A percentile compares a stretch with the other conserved stretches of the same genome.
These are phyloP conservation scores for Clarias fuscus DNA, from an alignment of 2,797 vertebrate species.

Conservation along the genomic window DNA sequence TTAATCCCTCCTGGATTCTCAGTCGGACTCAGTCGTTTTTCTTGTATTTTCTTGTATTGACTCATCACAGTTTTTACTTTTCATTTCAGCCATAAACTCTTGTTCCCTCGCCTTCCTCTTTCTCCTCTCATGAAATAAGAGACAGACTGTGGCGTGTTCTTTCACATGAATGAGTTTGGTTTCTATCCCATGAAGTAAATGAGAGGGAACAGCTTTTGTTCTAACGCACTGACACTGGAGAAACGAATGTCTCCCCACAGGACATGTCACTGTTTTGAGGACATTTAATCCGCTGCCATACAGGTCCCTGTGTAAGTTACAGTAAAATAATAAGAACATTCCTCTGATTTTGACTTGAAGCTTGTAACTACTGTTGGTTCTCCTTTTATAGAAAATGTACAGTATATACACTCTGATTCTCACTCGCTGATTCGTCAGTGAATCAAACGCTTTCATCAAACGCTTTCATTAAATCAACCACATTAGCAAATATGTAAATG, in stretches of 20 bases:
- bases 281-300: background rate
- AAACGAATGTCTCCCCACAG: background rate
- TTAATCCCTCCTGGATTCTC: background rate
- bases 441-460: background rate
- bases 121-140: background rate
- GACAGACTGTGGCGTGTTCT: background rate
- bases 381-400: background rate
- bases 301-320: background rate
- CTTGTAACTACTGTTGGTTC: too few relatives aligned
- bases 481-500: background rate
- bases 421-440: background rate
- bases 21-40: background rate
- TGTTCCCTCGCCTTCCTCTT: background rate
- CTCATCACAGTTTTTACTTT: background rate
- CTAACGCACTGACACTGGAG: background rate
- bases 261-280: background rate
- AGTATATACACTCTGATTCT: background rate
- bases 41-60: background rate
- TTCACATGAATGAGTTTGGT: background rate
- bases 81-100: background rate
- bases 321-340: background rate
- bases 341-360: background rate
- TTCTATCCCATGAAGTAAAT: too few relatives aligned
- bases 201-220: background rate
- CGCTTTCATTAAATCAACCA: background rate